These are phyloP conservation scores for Carassius gibelio DNA, from an alignment of 2,113 vertebrate genomes.

Conservation along the genomic window DNA sequence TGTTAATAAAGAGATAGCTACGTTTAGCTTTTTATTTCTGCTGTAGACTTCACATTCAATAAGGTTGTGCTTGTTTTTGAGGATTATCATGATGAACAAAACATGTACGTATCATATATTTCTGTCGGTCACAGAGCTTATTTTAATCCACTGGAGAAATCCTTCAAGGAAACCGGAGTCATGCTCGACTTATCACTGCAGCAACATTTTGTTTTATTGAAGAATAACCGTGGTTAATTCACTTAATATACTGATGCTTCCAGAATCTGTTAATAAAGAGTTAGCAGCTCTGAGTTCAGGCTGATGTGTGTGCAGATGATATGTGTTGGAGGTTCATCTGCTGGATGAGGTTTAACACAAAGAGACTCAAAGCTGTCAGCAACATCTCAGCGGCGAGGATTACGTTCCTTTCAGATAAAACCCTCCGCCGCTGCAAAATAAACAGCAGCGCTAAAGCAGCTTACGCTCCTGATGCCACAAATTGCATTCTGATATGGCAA, in stretches of 20 bases:
- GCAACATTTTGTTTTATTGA: too few species aligned
- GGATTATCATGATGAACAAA: too few species aligned
- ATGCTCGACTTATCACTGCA: too few species aligned
- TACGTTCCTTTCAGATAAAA: constrained; percentile 51
- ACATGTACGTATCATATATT: too few species aligned
- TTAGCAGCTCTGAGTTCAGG: not conserved
- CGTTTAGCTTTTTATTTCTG: too few species aligned
- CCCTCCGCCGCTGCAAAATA: constrained; percentile 47
- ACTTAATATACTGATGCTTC: not conserved
- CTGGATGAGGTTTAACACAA: constrained; percentile 40
- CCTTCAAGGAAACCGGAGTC: too few species aligned
- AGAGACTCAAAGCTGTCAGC: constrained; percentile 49
- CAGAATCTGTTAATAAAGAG: not conserved
- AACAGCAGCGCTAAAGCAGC: constrained; percentile 51
- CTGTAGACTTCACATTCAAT: too few species aligned
- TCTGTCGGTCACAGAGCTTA: too few species aligned
- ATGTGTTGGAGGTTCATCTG: not conserved
- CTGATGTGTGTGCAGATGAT: not conserved
- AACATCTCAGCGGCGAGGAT: constrained; percentile 42
- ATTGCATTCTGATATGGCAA: constrained; percentile 45
- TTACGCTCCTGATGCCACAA: constrained; percentile 34
- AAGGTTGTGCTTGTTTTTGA: too few species aligned
- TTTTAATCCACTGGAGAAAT: too few species aligned
- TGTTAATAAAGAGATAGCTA: too few species aligned
- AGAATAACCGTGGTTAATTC: not conserved